Conservation (phyloP, 2,797 vertebrate genomes). For the Crenichthys baileyi region DNA sequence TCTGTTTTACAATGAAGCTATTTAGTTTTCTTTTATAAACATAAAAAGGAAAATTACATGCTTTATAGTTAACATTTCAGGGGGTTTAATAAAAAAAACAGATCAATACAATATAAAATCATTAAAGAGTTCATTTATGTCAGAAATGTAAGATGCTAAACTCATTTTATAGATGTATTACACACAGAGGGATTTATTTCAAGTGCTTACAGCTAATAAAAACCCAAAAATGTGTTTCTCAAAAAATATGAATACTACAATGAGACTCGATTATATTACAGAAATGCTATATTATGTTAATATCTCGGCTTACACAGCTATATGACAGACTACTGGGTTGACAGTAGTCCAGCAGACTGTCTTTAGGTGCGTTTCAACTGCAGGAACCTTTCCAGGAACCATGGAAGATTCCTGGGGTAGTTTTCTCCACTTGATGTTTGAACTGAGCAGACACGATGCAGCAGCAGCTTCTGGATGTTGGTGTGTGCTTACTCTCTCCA, state of each 20-base stretch:
- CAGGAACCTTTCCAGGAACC: too few relatives aligned
- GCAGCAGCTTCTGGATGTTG: background rate
- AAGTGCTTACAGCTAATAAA: background rate
- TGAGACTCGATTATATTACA: background rate
- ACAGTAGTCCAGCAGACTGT: too few relatives aligned
- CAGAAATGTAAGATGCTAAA: background rate
- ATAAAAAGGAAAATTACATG: background rate
- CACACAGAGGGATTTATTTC: background rate
- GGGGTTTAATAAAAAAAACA: background rate
- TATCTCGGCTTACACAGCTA: too few relatives aligned
- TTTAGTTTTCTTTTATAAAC: background rate
- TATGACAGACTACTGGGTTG: too few relatives aligned
- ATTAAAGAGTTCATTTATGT: background rate
- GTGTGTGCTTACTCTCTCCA: background rate
- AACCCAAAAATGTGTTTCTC: background rate
- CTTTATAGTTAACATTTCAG: background rate
- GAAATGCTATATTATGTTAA: background rate
- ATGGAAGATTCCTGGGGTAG: background rate
- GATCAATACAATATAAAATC: background rate
- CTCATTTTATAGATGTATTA: background rate
- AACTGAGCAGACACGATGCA: background rate
- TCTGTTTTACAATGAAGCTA: background rate
- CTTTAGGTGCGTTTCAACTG: too few relatives aligned
- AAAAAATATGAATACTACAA: background rate
- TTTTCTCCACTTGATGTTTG: background rate